Base-by-base conservation (phyloP, 1,140 invertebrate species). In the Anoplophora glabripennis region DNA sequence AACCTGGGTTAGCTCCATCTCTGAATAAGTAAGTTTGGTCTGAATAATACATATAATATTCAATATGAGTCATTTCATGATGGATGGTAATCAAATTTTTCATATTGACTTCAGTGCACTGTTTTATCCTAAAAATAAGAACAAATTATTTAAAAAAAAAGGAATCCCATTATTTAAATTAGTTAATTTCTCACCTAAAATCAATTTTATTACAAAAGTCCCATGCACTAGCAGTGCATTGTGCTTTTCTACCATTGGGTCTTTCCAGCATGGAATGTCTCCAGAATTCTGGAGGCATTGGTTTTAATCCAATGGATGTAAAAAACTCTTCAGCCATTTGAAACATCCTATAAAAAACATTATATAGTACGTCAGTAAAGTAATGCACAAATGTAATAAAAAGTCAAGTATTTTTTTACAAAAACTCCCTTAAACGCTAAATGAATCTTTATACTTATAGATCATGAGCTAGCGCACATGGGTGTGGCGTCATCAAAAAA, bases 191-290 rank as follows among this genome's bases (percentile, higher is more conserved):
- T 62, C 68, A 89, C 89, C 89, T 85, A 70, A 86, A 92, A 75
- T 94, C 90, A 21, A 87, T 81, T 64, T 81, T 78, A 69, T 93
- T 90, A 70, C 88, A 93, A 76, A 94, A 91, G 77, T 95, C 92
- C 87, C 89, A 93, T 1, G 92, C 92, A 57, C 90, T 92, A 0
- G 93, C 84, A 28, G 90, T 91, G 67, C 93, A 96, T 53, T 89
- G 86, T 0, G 89, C 84, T 57, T 87, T 83, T 64, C 86, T 77
- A 45, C 89, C 83, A n/a, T 80, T 70, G 0, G 89, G 89, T 62
- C 86, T 83, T 57, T 85, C 84, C 28, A 92, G 77, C 77, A 93
- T 80, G 0, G 89, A 90, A n/a, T 83, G 81, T 34, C 83, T 80
- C 89, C 89, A 92, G 78, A 92, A 92, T 77, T 89, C 87, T 0